Percentiles rank a stretch among this genome's conserved stretches.
phyloP scores from a whole-genome alignment of 2,797 vertebrate genomes.

The Betta splendens region DNA sequence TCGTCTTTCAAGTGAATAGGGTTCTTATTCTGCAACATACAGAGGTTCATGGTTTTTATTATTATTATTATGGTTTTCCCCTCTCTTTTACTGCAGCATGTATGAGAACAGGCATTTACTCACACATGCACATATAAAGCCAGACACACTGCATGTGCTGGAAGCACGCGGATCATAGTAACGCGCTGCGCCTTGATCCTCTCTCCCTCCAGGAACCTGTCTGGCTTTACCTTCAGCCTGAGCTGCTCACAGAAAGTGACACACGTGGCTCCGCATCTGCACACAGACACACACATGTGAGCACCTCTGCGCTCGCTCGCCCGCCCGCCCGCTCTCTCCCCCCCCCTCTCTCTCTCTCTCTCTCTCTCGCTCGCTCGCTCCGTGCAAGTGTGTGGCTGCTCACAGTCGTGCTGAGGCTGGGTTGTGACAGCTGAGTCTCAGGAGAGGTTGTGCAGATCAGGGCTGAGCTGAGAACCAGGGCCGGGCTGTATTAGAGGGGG shows the following conservation, averaged over 20 bases:
- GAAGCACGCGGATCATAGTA: conserved; percentile 57
- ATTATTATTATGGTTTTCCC: conserved; percentile 5
- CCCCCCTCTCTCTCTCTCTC: background rate
- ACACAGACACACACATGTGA: conserved; percentile 52
- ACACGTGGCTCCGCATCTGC: conserved; percentile 60
- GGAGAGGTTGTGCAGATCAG: conserved; percentile 80
- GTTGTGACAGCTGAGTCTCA: conserved; percentile 77
- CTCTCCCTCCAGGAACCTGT: conserved; percentile 64
- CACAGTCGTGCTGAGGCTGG: conserved; percentile 60
- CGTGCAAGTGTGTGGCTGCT: conserved; percentile 45
- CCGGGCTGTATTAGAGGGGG: conserved; percentile 77
- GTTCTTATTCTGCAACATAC: too few relatives aligned
- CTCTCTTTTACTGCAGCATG: conserved; percentile 3
- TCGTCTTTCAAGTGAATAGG: too few relatives aligned
- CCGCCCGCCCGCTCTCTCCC: conserved; percentile 6
- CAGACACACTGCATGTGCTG: conserved; percentile 41
- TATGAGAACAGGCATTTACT: conserved; percentile 15
- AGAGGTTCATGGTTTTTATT: too few relatives aligned
- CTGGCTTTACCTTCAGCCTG: conserved; percentile 64
- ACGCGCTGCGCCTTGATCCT: conserved; percentile 67
- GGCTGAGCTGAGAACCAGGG: conserved; percentile 76
- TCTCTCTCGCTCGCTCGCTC: conserved; percentile 4
- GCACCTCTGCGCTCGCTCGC: conserved; percentile 35
- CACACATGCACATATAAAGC: conserved; percentile 12
- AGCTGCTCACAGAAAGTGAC: conserved; percentile 65